Percentiles rank a stretch among this genome's conserved stretches.
These are phyloP conservation scores for Pachyseris speciosa DNA, from an alignment of 64 coral and sea anemone genomes.

Conservation along the genomic window DNA sequence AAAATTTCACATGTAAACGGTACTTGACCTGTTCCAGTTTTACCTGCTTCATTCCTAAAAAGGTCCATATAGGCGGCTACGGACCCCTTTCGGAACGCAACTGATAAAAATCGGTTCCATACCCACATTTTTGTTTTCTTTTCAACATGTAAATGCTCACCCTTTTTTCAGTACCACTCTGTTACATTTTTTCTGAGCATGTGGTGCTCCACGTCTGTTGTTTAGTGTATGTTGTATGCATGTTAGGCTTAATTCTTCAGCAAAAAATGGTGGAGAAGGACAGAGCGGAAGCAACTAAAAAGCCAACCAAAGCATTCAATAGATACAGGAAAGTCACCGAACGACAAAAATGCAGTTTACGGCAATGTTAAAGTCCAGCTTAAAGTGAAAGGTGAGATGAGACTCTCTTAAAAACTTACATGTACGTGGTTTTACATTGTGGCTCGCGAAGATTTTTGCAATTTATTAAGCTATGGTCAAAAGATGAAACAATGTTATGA, in stretches of 20 bases:
- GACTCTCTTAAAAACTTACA: conserved; percentile 3
- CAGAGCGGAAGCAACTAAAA: conserved; percentile 31
- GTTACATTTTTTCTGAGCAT: background rate
- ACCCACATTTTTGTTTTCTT: conserved; percentile 28
- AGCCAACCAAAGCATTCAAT: conserved; percentile 14
- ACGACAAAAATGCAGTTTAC: conserved; percentile 49
- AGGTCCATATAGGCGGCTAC: no score
- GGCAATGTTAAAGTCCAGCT: conserved; percentile 28
- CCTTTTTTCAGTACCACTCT: background rate
- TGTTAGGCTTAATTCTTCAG: background rate
- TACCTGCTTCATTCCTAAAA: conserved; percentile 11
- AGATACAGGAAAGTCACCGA: conserved; percentile 32
- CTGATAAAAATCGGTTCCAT: conserved; percentile 25
- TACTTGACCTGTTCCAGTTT: conserved; percentile 12
- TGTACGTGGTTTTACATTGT: background rate
- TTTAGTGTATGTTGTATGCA: background rate
- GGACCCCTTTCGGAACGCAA: conserved; percentile 30
- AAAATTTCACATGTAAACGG: background rate
- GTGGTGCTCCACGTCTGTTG: background rate
- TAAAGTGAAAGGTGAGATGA: conserved; percentile 38
- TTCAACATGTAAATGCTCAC: conserved; percentile 14
- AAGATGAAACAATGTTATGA: background rate
- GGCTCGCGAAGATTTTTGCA: conserved; percentile 4
- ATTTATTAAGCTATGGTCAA: conserved; percentile 22
- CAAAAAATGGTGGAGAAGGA: conserved; percentile 8